These are phyloP conservation scores for Ramphastos sulfuratus DNA, from an alignment of 2,113 vertebrate species.

Conservation along the genomic window DNA sequence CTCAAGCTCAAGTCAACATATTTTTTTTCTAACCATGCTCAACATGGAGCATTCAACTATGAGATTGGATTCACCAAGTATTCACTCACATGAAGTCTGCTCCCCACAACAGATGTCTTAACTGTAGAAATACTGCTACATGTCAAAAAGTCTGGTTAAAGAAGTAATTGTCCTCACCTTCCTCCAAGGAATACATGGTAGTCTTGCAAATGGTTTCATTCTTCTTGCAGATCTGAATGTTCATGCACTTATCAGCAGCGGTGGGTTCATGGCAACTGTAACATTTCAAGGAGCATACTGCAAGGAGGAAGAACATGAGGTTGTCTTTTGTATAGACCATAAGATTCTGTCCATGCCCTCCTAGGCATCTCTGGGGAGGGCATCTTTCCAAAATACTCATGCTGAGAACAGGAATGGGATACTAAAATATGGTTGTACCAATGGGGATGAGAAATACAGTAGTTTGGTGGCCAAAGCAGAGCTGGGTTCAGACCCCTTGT, in stretches of 20 bases:
- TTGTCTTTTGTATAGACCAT: not conserved
- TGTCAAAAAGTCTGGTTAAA: not conserved
- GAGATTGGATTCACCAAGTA: not conserved
- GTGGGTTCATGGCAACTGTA: not conserved
- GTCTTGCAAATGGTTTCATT: constrained; percentile 53
- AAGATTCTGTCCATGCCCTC: not conserved
- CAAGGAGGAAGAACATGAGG: not conserved
- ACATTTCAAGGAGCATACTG: constrained; percentile 21
- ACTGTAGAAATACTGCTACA: not conserved
- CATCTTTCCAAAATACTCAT: not conserved
- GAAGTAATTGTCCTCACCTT: not conserved
- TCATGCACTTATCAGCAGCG: not conserved
- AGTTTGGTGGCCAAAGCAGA: not conserved
- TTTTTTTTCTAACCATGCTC: not conserved
- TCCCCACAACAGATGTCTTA: not conserved
- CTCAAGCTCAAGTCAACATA: not conserved
- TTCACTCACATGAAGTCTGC: not conserved
- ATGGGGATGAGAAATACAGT: not conserved
- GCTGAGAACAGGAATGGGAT: not conserved
- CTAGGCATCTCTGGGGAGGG: not conserved
- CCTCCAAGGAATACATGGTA: constrained; percentile 34
- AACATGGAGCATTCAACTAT: not conserved
- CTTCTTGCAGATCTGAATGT: not conserved
- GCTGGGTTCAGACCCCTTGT: not conserved
- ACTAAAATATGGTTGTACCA: accelerated